Conservation (phyloP, 1,140 invertebrate genomes). For the Frieseomelitta varia region DNA sequence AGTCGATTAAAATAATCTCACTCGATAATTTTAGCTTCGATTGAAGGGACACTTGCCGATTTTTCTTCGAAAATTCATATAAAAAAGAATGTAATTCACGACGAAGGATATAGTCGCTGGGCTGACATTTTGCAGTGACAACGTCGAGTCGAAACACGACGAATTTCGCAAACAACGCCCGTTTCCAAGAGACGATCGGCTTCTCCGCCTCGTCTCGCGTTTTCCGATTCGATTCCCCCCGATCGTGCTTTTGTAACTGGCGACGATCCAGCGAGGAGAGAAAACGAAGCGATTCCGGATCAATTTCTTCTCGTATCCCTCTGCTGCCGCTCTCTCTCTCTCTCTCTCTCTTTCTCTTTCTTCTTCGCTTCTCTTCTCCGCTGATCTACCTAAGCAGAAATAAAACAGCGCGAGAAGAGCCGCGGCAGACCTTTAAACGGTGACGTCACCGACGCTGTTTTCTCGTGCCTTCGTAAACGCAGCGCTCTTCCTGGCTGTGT, state of each 20-base stretch:
- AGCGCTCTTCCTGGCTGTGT: constrained; percentile 60
- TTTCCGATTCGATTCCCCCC: neutral
- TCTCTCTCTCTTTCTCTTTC: neutral
- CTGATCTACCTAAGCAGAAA: constrained; percentile 51
- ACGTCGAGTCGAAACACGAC: neutral
- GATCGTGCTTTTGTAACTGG: neutral
- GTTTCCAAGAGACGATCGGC: neutral
- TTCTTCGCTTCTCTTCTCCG: neutral
- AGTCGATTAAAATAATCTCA: neutral
- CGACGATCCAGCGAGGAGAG: neutral
- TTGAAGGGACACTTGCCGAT: neutral
- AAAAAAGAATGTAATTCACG: neutral
- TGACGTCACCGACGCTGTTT: constrained; percentile 59
- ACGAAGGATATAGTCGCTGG: too few relatives aligned
- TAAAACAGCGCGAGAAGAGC: constrained; percentile 59
- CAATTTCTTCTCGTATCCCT: constrained; percentile 37
- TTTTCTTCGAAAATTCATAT: neutral
- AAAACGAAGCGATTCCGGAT: constrained; percentile 23
- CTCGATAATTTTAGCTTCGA: neutral
- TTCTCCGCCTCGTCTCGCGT: neutral
- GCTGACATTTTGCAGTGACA: neutral
- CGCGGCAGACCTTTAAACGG: constrained; percentile 56
- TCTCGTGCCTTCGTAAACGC: constrained; percentile 63
- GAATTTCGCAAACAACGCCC: constrained; percentile 10
- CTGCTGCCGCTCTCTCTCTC: neutral